phyloP scores from a whole-genome alignment of 1,140 invertebrate genomes.

The Bombus picipes region DNA sequence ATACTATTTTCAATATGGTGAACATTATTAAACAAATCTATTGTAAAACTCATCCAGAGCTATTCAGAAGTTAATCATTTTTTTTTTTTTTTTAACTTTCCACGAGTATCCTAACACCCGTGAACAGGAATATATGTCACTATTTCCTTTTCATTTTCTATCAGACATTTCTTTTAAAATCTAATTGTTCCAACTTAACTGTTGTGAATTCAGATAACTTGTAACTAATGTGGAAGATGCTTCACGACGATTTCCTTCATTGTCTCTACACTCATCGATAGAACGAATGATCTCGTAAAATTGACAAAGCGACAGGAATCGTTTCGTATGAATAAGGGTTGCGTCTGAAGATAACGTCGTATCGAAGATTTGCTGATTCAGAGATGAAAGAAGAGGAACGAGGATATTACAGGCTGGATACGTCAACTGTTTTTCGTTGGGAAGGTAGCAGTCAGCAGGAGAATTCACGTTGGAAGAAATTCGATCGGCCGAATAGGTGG shows the following conservation, averaged over 20 bases:
- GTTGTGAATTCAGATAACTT: neutral
- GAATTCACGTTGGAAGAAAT: neutral
- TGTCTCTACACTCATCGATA: neutral
- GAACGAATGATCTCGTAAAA: slow-evolving; percentile 4
- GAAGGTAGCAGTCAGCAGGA: neutral
- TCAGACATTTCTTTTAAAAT: too few relatives aligned
- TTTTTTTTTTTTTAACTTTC: too few relatives aligned
- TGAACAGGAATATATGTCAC: too few relatives aligned
- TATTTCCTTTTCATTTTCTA: too few relatives aligned
- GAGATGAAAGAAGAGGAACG: neutral
- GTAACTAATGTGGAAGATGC: too few relatives aligned
- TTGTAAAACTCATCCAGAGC: too few relatives aligned
- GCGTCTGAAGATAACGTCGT: neutral
- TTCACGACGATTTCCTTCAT: too few relatives aligned
- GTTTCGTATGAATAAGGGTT: neutral
- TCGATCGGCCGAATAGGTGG: neutral
- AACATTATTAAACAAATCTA: too few relatives aligned
- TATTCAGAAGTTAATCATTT: too few relatives aligned
- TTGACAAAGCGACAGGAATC: neutral
- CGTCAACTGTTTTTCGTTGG: neutral
- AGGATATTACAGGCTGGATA: neutral
- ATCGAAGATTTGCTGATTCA: slow-evolving; percentile 23
- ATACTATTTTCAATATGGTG: neutral
- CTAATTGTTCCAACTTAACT: too few relatives aligned
- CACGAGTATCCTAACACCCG: too few relatives aligned